Percentiles rank a stretch among this genome's conserved stretches.
phyloP scores from a whole-genome alignment of 2,113 vertebrate genomes.

The Lasiurus cinereus region DNA sequence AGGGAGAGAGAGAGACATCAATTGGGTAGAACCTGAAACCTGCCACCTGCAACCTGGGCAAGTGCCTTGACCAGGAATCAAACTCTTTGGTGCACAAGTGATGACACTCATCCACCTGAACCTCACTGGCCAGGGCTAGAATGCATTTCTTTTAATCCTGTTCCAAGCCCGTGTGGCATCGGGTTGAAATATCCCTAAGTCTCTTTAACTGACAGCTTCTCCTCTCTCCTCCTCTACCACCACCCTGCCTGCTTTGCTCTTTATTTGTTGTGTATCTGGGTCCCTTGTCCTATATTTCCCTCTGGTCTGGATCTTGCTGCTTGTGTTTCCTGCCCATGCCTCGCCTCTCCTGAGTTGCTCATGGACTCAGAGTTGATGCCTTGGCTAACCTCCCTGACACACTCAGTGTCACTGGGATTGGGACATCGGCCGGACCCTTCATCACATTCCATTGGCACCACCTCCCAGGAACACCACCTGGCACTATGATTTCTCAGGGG shows the following conservation, averaged over 20 bases:
- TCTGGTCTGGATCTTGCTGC: not conserved
- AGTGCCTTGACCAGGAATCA: not conserved
- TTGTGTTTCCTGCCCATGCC: not conserved
- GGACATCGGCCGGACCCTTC: too few species aligned
- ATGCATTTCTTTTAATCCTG: not conserved
- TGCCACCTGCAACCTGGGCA: not conserved
- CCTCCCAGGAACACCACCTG: not conserved
- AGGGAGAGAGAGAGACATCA: too few species aligned
- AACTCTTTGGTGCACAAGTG: not conserved
- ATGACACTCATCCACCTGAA: not conserved
- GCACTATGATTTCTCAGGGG: not conserved
- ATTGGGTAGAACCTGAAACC: too few species aligned
- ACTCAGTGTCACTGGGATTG: not conserved
- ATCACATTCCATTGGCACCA: rapidly evolving
- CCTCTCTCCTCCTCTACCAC: not conserved
- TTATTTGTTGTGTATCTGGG: not conserved
- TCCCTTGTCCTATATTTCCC: not conserved
- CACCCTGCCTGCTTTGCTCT: not conserved
- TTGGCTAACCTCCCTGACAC: not conserved
- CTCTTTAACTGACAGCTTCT: not conserved
- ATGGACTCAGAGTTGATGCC: not conserved
- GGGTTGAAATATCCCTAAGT: not conserved
- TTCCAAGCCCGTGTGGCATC: not conserved
- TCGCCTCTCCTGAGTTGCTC: not conserved
- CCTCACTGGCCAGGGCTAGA: not conserved